Conservation (phyloP, 2,113 vertebrate genomes). For the Danionella cerebrum region DNA sequence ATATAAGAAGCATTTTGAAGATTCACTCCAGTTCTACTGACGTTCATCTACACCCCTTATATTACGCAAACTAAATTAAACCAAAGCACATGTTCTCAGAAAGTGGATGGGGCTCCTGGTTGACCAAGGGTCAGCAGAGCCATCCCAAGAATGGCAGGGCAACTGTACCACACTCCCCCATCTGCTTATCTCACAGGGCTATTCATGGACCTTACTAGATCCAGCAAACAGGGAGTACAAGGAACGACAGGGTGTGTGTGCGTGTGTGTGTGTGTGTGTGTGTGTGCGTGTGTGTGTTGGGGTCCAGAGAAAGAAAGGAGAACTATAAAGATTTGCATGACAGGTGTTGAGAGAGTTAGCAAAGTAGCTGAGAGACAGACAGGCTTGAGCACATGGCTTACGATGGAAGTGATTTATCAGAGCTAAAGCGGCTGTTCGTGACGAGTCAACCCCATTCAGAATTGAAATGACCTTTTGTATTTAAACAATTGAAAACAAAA, state of each 20-base stretch:
- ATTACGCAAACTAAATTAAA: constrained; percentile 26
- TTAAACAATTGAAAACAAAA: no score
- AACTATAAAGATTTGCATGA: constrained; percentile 37
- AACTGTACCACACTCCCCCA: constrained; percentile 36
- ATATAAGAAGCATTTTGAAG: no score
- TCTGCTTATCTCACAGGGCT: constrained; percentile 51
- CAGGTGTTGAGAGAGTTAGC: constrained; percentile 50
- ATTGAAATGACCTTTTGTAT: no score
- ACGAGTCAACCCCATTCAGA: no score
- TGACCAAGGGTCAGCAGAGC: neutral
- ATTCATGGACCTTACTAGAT: constrained; percentile 54
- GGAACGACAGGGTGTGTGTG: constrained; percentile 43
- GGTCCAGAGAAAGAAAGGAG: neutral
- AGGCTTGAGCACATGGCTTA: neutral
- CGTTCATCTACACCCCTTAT: neutral
- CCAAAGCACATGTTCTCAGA: neutral
- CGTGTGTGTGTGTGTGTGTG: neutral
- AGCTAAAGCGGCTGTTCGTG: neutral
- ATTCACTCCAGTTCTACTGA: neutral
- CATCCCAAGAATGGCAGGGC: constrained; percentile 47
- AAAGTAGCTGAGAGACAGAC: constrained; percentile 46
- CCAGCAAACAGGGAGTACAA: constrained; percentile 29
- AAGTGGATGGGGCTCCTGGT: constrained; percentile 12
- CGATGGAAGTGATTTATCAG: neutral
- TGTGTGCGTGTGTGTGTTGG: neutral